A percentile compares a stretch with the other conserved stretches of the same genome.
Evolutionary conservation across 2,797 vertebrate genomes (phyloP).

Genomic region (Phrynocephalus guinanensis): DNA sequence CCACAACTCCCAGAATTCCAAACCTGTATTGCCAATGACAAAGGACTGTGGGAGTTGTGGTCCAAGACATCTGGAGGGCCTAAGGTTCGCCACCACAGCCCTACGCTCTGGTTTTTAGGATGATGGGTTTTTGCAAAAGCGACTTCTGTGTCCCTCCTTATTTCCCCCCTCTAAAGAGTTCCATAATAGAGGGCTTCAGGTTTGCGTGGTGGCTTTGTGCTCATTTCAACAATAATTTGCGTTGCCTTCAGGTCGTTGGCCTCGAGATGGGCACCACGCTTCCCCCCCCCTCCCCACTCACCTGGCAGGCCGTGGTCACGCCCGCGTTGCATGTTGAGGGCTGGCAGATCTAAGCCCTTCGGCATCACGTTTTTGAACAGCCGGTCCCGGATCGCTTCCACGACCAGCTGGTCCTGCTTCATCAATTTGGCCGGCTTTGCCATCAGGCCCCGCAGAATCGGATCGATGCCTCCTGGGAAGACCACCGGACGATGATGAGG

Average conservation of each 20-base stretch:
- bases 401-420: constrained; percentile 79
- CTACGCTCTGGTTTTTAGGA: too few species aligned
- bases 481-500: too few species aligned
- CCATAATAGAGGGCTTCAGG: background rate
- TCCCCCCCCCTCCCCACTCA: constrained; percentile 54
- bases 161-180: background rate
- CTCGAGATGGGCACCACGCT: background rate
- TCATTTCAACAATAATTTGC: background rate
- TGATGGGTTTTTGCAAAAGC: too few species aligned
- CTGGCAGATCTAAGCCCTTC: constrained; percentile 80
- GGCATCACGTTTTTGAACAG: constrained; percentile 80
- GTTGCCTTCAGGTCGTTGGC: background rate
- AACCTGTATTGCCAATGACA: too few species aligned
- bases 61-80: too few species aligned
- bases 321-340: constrained; percentile 86
- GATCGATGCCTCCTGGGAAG: constrained; percentile 86
- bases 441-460: constrained; percentile 84
- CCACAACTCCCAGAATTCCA: too few species aligned
- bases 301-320: constrained; percentile 87
- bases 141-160: too few species aligned
- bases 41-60: too few species aligned
- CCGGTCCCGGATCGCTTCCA: constrained; percentile 83
- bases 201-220: background rate
- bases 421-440: constrained; percentile 78
- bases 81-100: too few species aligned